A percentile compares a stretch with the other conserved stretches of the same genome.
Evolutionary conservation across 1,140 invertebrate genomes (phyloP).

Genomic region (Conopomorpha cramerella): DNA sequence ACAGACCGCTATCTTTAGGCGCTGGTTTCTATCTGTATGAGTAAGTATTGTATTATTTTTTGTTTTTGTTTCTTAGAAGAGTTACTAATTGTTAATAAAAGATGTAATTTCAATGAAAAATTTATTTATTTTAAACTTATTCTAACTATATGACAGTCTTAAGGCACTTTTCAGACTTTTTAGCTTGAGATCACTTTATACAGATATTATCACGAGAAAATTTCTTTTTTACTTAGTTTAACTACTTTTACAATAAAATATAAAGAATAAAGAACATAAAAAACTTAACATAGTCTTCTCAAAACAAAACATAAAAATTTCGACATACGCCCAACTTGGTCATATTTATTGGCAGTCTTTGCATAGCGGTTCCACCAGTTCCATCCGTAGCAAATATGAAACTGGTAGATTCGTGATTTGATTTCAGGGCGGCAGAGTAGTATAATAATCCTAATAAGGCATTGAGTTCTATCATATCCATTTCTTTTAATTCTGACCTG

Average conservation of each 20-base stretch:
- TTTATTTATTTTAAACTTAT: neutral
- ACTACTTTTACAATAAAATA: neutral
- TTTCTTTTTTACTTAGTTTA: neutral
- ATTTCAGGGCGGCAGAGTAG: conserved; percentile 17
- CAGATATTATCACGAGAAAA: neutral
- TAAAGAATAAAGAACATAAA: neutral
- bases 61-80: neutral
- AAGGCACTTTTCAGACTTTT: neutral
- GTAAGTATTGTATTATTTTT: neutral
- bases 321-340: too few species aligned
- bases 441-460: conserved; percentile 14
- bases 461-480: conserved; percentile 14
- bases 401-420: conserved; percentile 12
- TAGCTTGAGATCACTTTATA: neutral
- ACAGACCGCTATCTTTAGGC: neutral
- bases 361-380: too few species aligned
- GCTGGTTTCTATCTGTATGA: too few species aligned
- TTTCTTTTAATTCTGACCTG: conserved; percentile 14
- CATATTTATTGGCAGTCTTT: too few species aligned
- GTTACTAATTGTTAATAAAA: neutral
- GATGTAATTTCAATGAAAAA: neutral
- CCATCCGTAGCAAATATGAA: conserved; percentile 14
- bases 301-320: neutral
- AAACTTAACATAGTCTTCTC: neutral
- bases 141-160: neutral